phyloP scores from a whole-genome alignment of 2,113 vertebrate genomes.

The Pyrgilauda ruficollis region DNA sequence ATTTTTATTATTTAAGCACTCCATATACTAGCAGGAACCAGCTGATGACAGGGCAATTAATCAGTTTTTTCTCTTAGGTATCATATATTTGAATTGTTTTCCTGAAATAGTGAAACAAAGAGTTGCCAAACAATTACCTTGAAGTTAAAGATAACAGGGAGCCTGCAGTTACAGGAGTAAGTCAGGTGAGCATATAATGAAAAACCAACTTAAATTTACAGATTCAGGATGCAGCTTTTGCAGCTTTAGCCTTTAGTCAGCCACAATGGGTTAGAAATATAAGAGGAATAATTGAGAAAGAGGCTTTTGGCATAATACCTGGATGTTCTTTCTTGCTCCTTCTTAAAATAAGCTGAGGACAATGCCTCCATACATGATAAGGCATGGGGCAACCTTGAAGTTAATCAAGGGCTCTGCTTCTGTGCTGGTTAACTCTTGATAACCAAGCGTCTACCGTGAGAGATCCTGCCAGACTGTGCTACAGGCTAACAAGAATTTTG shows the following conservation, averaged over 20 bases:
- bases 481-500: not conserved
- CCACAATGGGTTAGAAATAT: slow-evolving; percentile 21
- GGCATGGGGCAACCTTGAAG: not conserved
- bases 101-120: not conserved
- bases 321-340: slow-evolving; percentile 32
- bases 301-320: slow-evolving; percentile 44
- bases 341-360: slow-evolving; percentile 39
- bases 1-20: not conserved
- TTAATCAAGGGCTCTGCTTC: not conserved
- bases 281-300: slow-evolving; percentile 42
- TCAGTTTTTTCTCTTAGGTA: not conserved
- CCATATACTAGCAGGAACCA: not conserved
- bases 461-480: not conserved
- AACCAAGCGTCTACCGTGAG: not conserved
- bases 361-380: slow-evolving; percentile 21
- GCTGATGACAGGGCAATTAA: slow-evolving; percentile 32
- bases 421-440: slow-evolving; percentile 43
- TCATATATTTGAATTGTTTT: slow-evolving; percentile 2
- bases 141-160: slow-evolving; percentile 21
- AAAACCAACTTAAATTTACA: slow-evolving; percentile 28
- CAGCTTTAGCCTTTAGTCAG: slow-evolving; percentile 26
- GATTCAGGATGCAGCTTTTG: slow-evolving; percentile 4
- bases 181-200: slow-evolving; percentile 13
- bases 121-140: slow-evolving; percentile 19
- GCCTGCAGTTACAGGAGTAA: not conserved